Base-by-base conservation (phyloP, 2,888 invertebrate genomes). In the Tetranychus truncatus region DNA sequence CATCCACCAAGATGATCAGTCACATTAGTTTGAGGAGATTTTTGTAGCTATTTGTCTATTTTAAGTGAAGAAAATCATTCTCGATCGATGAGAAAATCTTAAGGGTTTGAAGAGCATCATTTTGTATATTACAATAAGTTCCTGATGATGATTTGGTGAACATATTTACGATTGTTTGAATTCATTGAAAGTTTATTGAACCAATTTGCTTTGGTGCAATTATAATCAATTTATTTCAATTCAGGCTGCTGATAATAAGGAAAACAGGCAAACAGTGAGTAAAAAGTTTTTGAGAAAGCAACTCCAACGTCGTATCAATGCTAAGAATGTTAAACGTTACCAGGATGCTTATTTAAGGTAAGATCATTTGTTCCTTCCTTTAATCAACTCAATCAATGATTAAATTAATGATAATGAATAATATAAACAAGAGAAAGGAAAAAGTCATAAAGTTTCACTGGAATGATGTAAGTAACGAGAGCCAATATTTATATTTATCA, bases 261-360 rank as follows among this genome's bases (percentile, higher is more conserved):
- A 66, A 71, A 76, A 34, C 11, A 44, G 7, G 65, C 20, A 72
- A 71, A 55, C 34, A 69, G 21, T 76, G 1, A 6, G 11, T 15
- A 55, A 55, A 15, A 55, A 55, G 15, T 15, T 15, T 15, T 3
- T 55, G 9, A 9, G 55, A 9, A 55, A 55, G 55, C 9, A 55
- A 55, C 15, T 55, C 9, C 55, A 55, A 55, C 55, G 55, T 15
- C 69, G 69, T 21, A 69, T 69, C 21, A 69, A 69, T 69, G 69
- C 15, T 20, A 69, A 69, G n/a, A 69, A 69, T 24, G 20, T 69
- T 20, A 20, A 34, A 20, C 24, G 20, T 21, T 69, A 69, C n/a
- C 21, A 21, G 9, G 69, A 69, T 18, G 69, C n/a, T 21, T 69
- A 69, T 69, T 69, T 69, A 34, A 69, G 24, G 69, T 69, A 34